Percentiles rank a stretch among this genome's conserved stretches.
phyloP scores from a whole-genome alignment of 2,113 vertebrate genomes.

The Neomonachus schauinslandi region DNA sequence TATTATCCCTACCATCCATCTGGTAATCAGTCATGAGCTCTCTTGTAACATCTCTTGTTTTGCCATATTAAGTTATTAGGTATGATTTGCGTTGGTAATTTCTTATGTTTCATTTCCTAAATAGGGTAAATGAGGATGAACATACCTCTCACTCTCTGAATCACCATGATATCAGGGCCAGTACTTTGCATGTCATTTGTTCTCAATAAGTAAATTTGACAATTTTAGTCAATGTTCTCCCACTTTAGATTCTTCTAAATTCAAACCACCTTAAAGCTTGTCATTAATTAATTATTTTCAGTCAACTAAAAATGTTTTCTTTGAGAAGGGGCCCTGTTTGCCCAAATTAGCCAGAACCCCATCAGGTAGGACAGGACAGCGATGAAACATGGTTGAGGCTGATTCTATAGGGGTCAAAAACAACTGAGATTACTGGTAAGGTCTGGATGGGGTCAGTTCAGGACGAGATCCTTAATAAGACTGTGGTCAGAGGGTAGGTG shows the following conservation, averaged over 20 bases:
- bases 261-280: not conserved
- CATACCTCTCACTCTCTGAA: not conserved
- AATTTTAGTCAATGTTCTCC: not conserved
- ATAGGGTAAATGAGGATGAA: not conserved
- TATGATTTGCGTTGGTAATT: not conserved
- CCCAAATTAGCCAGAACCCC: not conserved
- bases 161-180: not conserved
- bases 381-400: not conserved
- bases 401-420: not conserved
- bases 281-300: conserved; percentile 12
- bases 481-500: not conserved
- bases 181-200: not conserved
- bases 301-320: not conserved
- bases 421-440: not conserved
- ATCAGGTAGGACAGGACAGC: not conserved
- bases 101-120: not conserved
- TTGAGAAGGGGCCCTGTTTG: not conserved
- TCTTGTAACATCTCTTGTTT: not conserved
- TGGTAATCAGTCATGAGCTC: not conserved
- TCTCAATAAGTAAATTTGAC: not conserved
- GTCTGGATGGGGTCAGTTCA: not conserved
- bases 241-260: not conserved
- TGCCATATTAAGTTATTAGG: not conserved
- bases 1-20: not conserved
- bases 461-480: not conserved